phyloP scores from a whole-genome alignment of 2,113 vertebrate genomes.

The Leucopsar rothschildi region DNA sequence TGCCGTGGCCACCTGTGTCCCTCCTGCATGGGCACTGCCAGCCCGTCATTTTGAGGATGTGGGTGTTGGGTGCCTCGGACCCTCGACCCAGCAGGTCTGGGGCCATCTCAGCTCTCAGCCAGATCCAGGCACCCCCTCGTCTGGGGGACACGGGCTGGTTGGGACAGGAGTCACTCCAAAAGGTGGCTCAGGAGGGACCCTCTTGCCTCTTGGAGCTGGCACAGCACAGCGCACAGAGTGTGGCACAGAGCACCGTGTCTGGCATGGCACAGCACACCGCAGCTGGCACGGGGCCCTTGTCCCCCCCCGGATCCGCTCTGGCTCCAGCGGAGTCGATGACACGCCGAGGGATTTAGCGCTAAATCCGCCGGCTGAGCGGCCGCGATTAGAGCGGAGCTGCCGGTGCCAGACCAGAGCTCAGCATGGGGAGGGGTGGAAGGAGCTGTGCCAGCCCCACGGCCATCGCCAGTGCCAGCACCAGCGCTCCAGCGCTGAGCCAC shows the following conservation, averaged over 20 bases:
- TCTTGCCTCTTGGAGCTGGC: neutral
- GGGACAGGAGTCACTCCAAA: neutral
- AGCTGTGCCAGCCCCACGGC: neutral
- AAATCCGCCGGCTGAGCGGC: constrained; percentile 19
- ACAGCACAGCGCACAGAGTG: rapidly evolving
- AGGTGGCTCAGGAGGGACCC: neutral
- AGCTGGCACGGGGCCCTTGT: neutral
- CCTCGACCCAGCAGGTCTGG: rapidly evolving
- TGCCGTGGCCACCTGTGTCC: rapidly evolving
- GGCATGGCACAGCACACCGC: neutral
- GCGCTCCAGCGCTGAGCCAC: neutral
- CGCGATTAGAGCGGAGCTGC: neutral
- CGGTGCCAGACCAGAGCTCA: neutral
- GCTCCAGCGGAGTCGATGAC: neutral
- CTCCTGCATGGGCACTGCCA: neutral
- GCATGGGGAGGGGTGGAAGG: neutral
- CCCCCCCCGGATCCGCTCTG: neutral
- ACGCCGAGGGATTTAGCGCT: constrained; percentile 12
- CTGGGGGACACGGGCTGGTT: neutral
- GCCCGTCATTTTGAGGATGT: rapidly evolving
- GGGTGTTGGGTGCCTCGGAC: rapidly evolving
- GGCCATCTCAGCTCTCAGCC: rapidly evolving
- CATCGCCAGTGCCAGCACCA: neutral
- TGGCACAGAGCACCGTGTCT: neutral
- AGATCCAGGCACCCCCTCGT: rapidly evolving